Evolutionary conservation across 2,113 vertebrate genomes (phyloP).

Genomic region (Salvelinus sp.): DNA sequence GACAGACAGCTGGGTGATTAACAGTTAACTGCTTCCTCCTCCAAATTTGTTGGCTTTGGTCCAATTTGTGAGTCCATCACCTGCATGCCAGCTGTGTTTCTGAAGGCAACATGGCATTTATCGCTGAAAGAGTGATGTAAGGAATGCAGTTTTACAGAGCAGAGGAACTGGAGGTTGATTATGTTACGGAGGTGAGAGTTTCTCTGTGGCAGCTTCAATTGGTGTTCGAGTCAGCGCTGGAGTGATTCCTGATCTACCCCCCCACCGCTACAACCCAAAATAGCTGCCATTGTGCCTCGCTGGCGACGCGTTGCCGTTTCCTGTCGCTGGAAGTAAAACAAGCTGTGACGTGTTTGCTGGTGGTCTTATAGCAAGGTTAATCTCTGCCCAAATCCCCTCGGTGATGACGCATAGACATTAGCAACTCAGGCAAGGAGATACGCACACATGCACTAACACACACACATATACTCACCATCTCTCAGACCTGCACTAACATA

Average conservation of each 20-base stretch:
- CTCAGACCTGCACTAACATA: not conserved
- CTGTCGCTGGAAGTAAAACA: slow-evolving; percentile 46
- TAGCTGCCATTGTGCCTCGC: slow-evolving; percentile 37
- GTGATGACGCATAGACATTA: slow-evolving; percentile 40
- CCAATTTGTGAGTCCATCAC: slow-evolving; percentile 14
- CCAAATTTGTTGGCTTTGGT: slow-evolving; percentile 15
- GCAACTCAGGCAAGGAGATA: slow-evolving; percentile 22
- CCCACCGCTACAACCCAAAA: slow-evolving; percentile 29
- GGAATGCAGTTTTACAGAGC: not conserved
- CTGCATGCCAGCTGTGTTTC: slow-evolving; percentile 40
- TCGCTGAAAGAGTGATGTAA: slow-evolving; percentile 11
- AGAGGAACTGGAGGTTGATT: slow-evolving; percentile 10
- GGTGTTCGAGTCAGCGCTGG: slow-evolving; percentile 32
- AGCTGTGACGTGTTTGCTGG: slow-evolving; percentile 50
- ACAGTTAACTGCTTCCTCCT: slow-evolving; percentile 33
- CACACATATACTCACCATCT: not conserved
- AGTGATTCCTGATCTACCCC: slow-evolving; percentile 20
- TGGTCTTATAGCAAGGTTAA: slow-evolving; percentile 59
- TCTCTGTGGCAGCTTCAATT: slow-evolving; percentile 12
- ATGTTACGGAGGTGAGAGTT: not conserved
- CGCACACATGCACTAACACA: not conserved
- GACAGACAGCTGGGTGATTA: not conserved
- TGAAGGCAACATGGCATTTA: not conserved
- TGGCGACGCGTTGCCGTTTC: slow-evolving; percentile 32
- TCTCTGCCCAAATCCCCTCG: slow-evolving; percentile 24